Percentiles rank a stretch among this genome's conserved stretches.
Conservation (phyloP, 2,888 invertebrate genomes). For the Acleris emargana region DNA sequence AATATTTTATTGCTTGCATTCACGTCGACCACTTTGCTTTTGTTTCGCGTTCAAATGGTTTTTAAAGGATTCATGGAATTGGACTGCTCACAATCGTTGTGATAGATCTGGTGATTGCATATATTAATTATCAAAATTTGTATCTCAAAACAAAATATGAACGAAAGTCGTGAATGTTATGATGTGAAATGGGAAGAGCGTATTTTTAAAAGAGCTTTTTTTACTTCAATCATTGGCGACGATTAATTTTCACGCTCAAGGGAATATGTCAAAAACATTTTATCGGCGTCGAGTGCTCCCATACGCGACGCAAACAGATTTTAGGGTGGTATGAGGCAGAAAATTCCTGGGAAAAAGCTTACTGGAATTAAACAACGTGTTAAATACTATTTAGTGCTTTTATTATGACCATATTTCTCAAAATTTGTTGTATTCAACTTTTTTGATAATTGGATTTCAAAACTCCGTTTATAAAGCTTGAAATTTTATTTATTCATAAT, state of each 20-base stretch:
- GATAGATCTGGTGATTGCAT: background rate
- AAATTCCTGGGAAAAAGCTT: background rate
- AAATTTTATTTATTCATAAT: too few relatives aligned
- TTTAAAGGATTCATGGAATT: background rate
- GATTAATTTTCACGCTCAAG: constrained; percentile 25
- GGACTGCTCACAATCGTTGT: background rate
- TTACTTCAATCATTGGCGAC: constrained; percentile 7
- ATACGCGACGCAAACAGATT: constrained; percentile 21
- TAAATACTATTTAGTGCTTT: background rate
- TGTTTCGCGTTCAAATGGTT: background rate
- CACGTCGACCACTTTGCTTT: background rate
- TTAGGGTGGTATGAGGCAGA: constrained; percentile 1
- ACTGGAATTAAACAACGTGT: background rate
- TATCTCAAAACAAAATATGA: too few relatives aligned
- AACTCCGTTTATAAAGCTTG: too few relatives aligned
- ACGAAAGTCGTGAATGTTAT: too few relatives aligned
- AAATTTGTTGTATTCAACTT: too few relatives aligned
- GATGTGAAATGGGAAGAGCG: background rate
- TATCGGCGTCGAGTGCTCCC: constrained; percentile 8
- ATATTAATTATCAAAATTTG: too few relatives aligned
- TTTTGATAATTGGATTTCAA: too few relatives aligned
- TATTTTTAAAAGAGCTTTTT: constrained; percentile 2
- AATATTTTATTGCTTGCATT: constrained; percentile 14
- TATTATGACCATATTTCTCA: too few relatives aligned
- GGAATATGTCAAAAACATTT: constrained; percentile 26